Evolutionary conservation across 1,140 invertebrate genomes (phyloP).

Genomic region (Anastrepha ludens): DNA sequence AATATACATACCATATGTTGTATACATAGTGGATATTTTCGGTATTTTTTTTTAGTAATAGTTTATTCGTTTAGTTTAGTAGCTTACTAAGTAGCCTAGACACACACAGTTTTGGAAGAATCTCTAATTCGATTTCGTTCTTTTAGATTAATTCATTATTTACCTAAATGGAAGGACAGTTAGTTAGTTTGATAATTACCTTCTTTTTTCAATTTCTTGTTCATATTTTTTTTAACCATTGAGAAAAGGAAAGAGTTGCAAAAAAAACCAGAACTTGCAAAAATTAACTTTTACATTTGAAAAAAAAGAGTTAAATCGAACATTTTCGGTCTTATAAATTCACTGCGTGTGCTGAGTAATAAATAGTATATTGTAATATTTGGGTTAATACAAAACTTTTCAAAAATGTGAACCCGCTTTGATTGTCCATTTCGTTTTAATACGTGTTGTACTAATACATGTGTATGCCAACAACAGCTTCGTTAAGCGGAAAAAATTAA

Average conservation of each 20-base stretch:
- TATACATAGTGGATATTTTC: too few relatives aligned
- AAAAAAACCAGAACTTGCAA: not conserved
- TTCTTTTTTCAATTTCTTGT: not conserved
- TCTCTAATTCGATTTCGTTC: constrained; percentile 20
- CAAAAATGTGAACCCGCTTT: constrained; percentile 37
- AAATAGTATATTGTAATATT: not conserved
- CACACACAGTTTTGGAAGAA: constrained; percentile 40
- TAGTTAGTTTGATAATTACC: constrained; percentile 17
- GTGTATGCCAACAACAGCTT: constrained; percentile 2
- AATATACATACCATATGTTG: too few relatives aligned
- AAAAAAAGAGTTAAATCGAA: not conserved
- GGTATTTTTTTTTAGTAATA: too few relatives aligned
- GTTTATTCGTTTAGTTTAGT: not conserved
- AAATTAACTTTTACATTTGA: not conserved
- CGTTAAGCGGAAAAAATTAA: constrained; percentile 3
- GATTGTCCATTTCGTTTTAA: constrained; percentile 47
- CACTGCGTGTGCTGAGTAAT: not conserved
- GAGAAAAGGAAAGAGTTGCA: not conserved
- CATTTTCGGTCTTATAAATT: not conserved
- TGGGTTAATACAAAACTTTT: constrained; percentile 1
- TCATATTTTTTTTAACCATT: not conserved
- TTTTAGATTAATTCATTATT: not conserved
- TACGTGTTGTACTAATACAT: constrained; percentile 31
- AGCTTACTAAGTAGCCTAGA: constrained; percentile 25
- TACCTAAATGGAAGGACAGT: constrained; percentile 29